phyloP scores from a whole-genome alignment of 2,797 vertebrate species.

The Enteromius fasciolatus region DNA sequence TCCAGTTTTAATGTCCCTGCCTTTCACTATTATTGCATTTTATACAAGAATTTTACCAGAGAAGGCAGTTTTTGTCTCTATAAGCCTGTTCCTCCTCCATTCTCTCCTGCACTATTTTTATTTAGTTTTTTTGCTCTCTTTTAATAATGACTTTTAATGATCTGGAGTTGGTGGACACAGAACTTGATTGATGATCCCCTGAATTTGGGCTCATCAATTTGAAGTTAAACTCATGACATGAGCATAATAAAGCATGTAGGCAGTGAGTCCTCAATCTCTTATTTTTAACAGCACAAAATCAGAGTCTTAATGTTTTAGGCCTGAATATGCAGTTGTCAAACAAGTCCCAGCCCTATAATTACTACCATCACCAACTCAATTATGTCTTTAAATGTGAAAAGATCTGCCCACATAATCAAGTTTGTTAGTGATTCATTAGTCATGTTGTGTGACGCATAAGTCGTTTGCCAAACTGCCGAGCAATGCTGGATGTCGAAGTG shows the following conservation, averaged over 20 bases:
- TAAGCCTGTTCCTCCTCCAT: neutral
- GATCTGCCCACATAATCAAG: slow-evolving; percentile 32
- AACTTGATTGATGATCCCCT: neutral
- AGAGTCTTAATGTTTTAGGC: slow-evolving; percentile 37
- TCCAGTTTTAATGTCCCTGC: neutral
- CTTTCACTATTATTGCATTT: neutral
- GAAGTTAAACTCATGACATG: slow-evolving; percentile 37
- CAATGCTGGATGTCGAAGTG: neutral
- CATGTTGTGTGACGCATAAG: slow-evolving; percentile 16
- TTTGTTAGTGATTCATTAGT: slow-evolving; percentile 38
- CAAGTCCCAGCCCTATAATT: slow-evolving; percentile 31
- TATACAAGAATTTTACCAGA: neutral
- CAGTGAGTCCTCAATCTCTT: slow-evolving; percentile 15
- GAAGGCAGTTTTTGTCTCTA: neutral
- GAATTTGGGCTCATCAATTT: slow-evolving; percentile 20
- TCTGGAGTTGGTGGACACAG: slow-evolving; percentile 8
- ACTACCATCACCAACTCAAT: slow-evolving; percentile 29
- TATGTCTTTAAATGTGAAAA: slow-evolving; percentile 31
- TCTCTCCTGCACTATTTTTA: slow-evolving; percentile 1
- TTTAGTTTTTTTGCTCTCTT: neutral
- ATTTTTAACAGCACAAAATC: slow-evolving; percentile 23
- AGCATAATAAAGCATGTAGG: slow-evolving; percentile 35
- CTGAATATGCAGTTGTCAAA: slow-evolving; percentile 39
- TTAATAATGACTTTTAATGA: slow-evolving; percentile 17
- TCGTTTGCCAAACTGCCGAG: slow-evolving; percentile 23